These are phyloP conservation scores for Copidosoma aretas DNA, from an alignment of 2,888 invertebrate species.

Conservation along the genomic window DNA sequence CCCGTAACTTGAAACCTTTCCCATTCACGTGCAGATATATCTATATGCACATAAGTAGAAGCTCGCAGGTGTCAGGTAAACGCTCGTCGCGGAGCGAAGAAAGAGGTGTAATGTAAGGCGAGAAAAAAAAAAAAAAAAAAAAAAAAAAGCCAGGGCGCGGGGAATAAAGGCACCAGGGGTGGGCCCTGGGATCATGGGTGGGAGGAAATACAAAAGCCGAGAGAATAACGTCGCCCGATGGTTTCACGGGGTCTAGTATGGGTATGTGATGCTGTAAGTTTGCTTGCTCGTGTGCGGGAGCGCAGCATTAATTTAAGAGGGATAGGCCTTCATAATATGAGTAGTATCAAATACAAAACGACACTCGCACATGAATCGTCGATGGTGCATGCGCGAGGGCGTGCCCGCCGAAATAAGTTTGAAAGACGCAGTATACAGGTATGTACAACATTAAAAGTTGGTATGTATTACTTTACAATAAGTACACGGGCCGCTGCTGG, in stretches of 20 bases:
- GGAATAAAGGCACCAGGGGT: too few relatives aligned
- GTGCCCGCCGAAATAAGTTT: not conserved
- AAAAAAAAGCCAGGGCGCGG: too few relatives aligned
- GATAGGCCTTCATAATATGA: not conserved
- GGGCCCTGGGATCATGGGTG: too few relatives aligned
- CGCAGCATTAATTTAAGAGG: too few relatives aligned
- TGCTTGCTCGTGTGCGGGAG: not conserved
- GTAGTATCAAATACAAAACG: not conserved
- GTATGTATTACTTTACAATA: too few relatives aligned
- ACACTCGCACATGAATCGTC: not conserved
- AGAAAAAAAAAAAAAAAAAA: constrained; percentile 6
- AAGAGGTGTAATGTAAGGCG: constrained; percentile 4
- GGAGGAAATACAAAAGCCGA: not conserved
- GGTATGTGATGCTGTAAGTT: too few relatives aligned
- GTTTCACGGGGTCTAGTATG: too few relatives aligned
- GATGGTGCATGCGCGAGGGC: not conserved
- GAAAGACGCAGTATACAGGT: not conserved
- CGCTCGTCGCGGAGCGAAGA: constrained; percentile 25
- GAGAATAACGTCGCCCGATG: not conserved
- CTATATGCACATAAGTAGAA: not conserved
- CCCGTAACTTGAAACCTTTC: constrained; percentile 39
- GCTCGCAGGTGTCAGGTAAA: constrained; percentile 38
- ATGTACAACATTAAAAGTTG: too few relatives aligned
- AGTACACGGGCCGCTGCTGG: not conserved
- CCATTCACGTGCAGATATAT: constrained; percentile 24